These are phyloP conservation scores for Poeciliopsis turneri DNA, from an alignment of 2,797 vertebrate species.

Conservation along the genomic window DNA sequence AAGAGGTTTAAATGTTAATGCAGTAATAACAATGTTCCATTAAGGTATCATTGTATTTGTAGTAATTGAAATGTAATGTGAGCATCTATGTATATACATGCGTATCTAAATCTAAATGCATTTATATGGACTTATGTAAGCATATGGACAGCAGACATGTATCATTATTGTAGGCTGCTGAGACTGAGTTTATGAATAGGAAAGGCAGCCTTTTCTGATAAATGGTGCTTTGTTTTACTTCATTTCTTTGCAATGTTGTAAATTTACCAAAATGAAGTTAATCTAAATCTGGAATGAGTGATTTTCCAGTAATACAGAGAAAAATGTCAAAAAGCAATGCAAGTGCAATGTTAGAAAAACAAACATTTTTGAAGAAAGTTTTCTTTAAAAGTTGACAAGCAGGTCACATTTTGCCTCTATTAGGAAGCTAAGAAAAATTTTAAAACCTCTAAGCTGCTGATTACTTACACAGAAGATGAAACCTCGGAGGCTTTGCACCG, in stretches of 20 bases:
- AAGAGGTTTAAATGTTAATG: not conserved
- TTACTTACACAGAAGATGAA: not conserved
- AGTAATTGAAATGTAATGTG: not conserved
- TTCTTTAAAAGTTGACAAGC: not conserved
- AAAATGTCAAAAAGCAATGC: not conserved
- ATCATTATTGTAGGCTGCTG: no score
- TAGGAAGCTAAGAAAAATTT: not conserved
- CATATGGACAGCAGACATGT: no score
- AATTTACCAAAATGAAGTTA: no score
- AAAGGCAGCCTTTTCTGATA: no score
- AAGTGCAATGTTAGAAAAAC: not conserved
- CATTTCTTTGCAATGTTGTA: no score
- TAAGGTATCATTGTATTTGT: not conserved
- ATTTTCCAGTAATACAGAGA: not conserved
- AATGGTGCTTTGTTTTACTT: no score
- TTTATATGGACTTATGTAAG: no score
- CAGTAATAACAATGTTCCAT: no score
- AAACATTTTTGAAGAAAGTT: not conserved
- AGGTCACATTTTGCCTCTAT: not conserved
- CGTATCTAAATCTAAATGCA: no score
- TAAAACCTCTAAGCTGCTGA: not conserved
- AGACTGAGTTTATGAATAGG: no score
- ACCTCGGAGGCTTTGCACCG: not conserved
- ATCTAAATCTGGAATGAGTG: not conserved
- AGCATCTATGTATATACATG: no score